Percentiles rank a stretch among this genome's conserved stretches.
These are phyloP conservation scores for Drosophila murphyi DNA, from an alignment of 1,140 invertebrate species.

Conservation along the genomic window DNA sequence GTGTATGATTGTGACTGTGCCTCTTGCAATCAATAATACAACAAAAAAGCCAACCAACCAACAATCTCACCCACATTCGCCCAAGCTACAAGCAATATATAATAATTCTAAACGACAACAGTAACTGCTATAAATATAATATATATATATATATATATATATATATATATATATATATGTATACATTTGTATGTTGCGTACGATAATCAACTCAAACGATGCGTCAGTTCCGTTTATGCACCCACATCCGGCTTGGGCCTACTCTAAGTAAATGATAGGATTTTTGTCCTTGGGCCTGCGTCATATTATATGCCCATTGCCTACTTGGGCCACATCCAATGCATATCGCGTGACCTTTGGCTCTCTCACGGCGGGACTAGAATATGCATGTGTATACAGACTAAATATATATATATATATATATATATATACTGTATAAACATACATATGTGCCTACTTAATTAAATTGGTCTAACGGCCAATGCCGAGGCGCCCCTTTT, in stretches of 20 bases:
- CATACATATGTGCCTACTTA: slow-evolving; percentile 48
- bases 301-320: slow-evolving; percentile 16
- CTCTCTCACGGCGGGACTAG: slow-evolving; percentile 49
- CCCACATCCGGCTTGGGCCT: slow-evolving; percentile 27
- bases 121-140: background rate
- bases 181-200: slow-evolving; percentile 7
- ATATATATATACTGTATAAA: slow-evolving; percentile 1
- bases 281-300: slow-evolving; percentile 59
- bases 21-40: slow-evolving; percentile 47
- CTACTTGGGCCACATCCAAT: slow-evolving; percentile 43
- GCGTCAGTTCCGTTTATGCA: slow-evolving; percentile 53
- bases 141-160: background rate
- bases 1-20: slow-evolving; percentile 1
- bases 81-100: slow-evolving; percentile 28
- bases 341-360: slow-evolving; percentile 72
- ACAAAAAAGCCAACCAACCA: slow-evolving; percentile 23
- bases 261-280: slow-evolving; percentile 4
- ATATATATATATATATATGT: slow-evolving; percentile 9
- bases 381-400: slow-evolving; percentile 2
- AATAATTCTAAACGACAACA: slow-evolving; percentile 41
- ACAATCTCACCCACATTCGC: slow-evolving; percentile 19
- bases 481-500: slow-evolving; percentile 51
- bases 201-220: slow-evolving; percentile 37
- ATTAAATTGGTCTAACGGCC: slow-evolving; percentile 65
- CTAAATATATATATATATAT: slow-evolving; percentile 7